Evolutionary conservation across 2,797 vertebrate genomes (phyloP).

Genomic region (Carapus acus): DNA sequence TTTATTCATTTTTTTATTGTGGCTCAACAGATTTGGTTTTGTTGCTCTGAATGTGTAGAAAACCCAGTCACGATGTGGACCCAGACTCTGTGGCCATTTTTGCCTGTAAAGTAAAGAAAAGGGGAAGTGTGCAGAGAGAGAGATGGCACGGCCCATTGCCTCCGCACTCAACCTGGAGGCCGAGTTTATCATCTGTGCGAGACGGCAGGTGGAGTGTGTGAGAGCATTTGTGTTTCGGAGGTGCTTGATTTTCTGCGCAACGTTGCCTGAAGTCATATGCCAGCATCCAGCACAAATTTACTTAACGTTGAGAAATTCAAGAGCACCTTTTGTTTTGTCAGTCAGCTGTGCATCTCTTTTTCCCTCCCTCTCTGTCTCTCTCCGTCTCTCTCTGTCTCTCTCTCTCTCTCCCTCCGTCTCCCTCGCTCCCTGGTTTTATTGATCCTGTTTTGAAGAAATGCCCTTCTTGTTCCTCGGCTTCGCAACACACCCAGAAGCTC

Average conservation of each 20-base stretch:
- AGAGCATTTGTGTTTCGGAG: slow-evolving; percentile 6
- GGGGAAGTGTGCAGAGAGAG: slow-evolving; percentile 22
- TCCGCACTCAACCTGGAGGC: slow-evolving; percentile 42
- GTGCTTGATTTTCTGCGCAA: slow-evolving; percentile 17
- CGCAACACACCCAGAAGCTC: not conserved
- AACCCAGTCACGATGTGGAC: too few species aligned
- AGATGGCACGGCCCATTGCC: slow-evolving; percentile 46
- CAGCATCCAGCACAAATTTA: slow-evolving; percentile 5
- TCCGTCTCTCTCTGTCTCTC: too few species aligned
- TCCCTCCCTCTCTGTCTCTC: too few species aligned
- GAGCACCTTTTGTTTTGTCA: too few species aligned
- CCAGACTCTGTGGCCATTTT: too few species aligned
- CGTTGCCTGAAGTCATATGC: slow-evolving; percentile 28
- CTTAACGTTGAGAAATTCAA: not conserved
- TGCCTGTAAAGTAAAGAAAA: slow-evolving; percentile 14
- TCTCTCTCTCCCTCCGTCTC: too few species aligned
- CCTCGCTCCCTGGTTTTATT: slow-evolving; percentile 18
- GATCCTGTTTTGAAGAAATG: slow-evolving; percentile 20
- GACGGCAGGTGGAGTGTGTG: slow-evolving; percentile 27
- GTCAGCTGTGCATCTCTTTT: too few species aligned
- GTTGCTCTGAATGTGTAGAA: too few species aligned
- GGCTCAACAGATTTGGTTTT: too few species aligned
- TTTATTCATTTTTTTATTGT: too few species aligned
- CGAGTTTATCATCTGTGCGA: slow-evolving; percentile 39
- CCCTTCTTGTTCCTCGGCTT: slow-evolving; percentile 4